Evolutionary conservation across 2,113 vertebrate genomes (phyloP), one percentile per base, ranked within the genome.

Genomic region (Ailuropoda melanoleuca): DNA sequence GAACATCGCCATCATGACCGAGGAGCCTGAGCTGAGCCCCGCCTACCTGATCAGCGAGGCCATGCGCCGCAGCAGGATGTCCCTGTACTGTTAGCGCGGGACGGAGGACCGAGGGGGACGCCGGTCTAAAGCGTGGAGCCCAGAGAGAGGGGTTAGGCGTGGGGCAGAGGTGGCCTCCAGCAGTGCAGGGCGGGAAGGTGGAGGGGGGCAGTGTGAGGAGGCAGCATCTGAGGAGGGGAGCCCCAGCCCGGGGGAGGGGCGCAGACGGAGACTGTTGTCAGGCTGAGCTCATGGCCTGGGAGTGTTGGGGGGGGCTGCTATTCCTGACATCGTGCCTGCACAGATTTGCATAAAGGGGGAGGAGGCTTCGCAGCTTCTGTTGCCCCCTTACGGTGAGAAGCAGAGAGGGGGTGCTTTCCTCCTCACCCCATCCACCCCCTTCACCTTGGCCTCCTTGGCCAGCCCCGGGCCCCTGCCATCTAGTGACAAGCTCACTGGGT

Each of bases 11-110:
- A 99, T 99, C 87, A 99, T 99, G 99, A 99, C 99, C 0, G 99
- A 99, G 94, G 99, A 99, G 97, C 99, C 99, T 0, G 99, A 99
- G 96, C 97, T 99, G 94, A 99, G 99, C 98, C 99, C 99, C 0
- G 99, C 99, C 0, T 99, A 99, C 95, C 98, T 99, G 97, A 99
- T 99, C 98, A 99, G 99, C 0, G 99, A 99, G 99, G 99, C 99
- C 86, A 99, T 99, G 99, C 98, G 99, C 75, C 98, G 99, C 56
- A 99, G 99, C 98, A 98, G 99, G 97, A 99, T 99, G 99, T 99
- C 99, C 12, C 99, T 99, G 43, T 99, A 99, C 98, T 99, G 99
- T 98, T 99, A 99, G 98, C 98, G 21, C 6, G 0, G 43, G 15
- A 29, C 0, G 37, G 50, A 21, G 87, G 34, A 93, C 64, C 34